phyloP scores from a whole-genome alignment of 2,888 invertebrate species.

The Synanthedon andrenaeformis region DNA sequence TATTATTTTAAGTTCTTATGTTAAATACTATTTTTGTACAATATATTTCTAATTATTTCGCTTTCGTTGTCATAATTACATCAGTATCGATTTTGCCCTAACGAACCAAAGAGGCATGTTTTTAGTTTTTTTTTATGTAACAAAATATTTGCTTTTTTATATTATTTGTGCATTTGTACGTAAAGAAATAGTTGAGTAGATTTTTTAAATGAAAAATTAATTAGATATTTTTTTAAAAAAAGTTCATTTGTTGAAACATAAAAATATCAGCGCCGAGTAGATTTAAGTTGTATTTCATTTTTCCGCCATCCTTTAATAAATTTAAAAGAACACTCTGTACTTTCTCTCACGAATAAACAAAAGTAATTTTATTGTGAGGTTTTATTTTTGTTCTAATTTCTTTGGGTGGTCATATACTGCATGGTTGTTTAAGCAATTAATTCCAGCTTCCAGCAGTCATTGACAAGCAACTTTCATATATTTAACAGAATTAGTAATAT shows the following conservation, averaged over 20 bases:
- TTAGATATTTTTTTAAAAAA: neutral
- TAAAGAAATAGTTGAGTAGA: slow-evolving; percentile 1
- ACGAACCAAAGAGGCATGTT: slow-evolving; percentile 48
- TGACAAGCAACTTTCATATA: no score
- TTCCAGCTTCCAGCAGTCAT: no score
- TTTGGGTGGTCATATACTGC: neutral
- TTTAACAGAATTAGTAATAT: no score
- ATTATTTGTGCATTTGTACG: slow-evolving; percentile 18
- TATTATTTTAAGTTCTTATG: neutral
- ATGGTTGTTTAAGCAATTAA: neutral
- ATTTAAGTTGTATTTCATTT: slow-evolving; percentile 6
- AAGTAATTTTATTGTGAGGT: slow-evolving; percentile 17
- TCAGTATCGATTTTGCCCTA: slow-evolving; percentile 1
- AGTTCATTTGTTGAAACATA: neutral
- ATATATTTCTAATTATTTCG: slow-evolving; percentile 4
- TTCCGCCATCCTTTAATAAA: neutral
- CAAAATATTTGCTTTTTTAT: slow-evolving; percentile 8
- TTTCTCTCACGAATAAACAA: slow-evolving; percentile 48
- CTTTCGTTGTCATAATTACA: slow-evolving; percentile 4
- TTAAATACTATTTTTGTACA: neutral
- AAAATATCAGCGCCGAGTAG: slow-evolving; percentile 1
- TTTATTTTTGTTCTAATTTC: neutral
- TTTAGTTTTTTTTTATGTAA: slow-evolving; percentile 5
- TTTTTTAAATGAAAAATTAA: neutral
- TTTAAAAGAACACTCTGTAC: slow-evolving; percentile 27